phyloP scores from a whole-genome alignment of 2,888 invertebrate species.

The Hymenopus coronatus region DNA sequence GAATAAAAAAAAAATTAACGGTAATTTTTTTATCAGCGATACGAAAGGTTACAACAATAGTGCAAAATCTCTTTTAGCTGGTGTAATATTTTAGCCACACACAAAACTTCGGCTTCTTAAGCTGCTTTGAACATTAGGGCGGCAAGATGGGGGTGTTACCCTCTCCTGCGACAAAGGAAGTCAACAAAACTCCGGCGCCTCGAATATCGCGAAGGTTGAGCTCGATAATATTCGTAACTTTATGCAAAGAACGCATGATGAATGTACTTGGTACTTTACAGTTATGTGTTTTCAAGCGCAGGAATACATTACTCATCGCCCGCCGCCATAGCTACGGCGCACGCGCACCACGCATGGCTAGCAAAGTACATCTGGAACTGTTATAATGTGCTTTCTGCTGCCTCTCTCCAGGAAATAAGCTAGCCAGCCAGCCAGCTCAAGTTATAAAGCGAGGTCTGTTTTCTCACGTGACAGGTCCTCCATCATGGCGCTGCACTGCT shows the following conservation, averaged over 20 bases:
- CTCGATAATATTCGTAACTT: not conserved
- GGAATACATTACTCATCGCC: not conserved
- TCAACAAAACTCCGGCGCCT: not conserved
- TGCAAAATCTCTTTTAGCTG: too few relatives aligned
- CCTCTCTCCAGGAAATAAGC: not conserved
- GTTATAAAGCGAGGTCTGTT: not conserved
- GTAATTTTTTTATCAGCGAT: too few relatives aligned
- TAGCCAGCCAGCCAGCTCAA: not conserved
- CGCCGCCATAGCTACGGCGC: not conserved
- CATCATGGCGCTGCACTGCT: not conserved
- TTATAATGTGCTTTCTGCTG: not conserved
- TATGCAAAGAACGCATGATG: not conserved
- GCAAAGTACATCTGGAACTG: not conserved
- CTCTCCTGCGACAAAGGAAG: not conserved
- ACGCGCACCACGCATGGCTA: not conserved
- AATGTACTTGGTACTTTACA: not conserved
- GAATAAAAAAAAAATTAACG: too few relatives aligned
- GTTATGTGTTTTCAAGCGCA: not conserved
- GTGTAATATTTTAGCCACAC: too few relatives aligned
- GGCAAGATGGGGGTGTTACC: too few relatives aligned
- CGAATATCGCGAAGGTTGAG: not conserved
- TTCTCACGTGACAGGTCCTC: slow-evolving; percentile 12
- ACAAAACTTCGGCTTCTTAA: too few relatives aligned
- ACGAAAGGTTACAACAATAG: too few relatives aligned
- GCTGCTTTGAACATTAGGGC: too few relatives aligned